A percentile compares a stretch with the other conserved stretches of the same genome.
Conservation (phyloP, 2,888 invertebrate genomes). For the Heliothis peltigera region DNA sequence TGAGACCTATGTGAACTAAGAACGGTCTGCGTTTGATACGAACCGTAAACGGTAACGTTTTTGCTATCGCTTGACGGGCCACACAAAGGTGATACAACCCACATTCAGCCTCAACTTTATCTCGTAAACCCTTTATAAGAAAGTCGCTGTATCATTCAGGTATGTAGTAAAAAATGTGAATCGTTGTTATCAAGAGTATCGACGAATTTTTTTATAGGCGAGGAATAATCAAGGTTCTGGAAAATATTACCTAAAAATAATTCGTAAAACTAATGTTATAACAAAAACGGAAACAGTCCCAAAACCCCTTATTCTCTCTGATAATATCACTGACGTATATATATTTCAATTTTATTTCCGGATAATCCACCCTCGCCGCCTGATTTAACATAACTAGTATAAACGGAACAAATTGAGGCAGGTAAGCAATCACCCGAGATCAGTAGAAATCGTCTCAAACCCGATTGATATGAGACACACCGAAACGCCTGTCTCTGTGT, state of each 20-base stretch:
- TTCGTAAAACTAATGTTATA: too few relatives aligned
- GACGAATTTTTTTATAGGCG: not conserved
- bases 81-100: slow-evolving; percentile 34
- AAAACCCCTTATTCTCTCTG: not conserved
- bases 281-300: not conserved
- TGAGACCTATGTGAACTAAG: slow-evolving; percentile 9
- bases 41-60: slow-evolving; percentile 23
- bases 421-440: slow-evolving; percentile 25
- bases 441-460: slow-evolving; percentile 4
- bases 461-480: slow-evolving; percentile 39
- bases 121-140: slow-evolving; percentile 36
- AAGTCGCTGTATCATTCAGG: not conserved
- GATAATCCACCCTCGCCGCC: not conserved
- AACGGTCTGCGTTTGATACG: slow-evolving; percentile 30
- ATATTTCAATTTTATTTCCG: not conserved
- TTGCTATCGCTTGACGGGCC: slow-evolving; percentile 30
- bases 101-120: slow-evolving; percentile 36
- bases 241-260: too few relatives aligned
- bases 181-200: not conserved
- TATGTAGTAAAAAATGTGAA: not conserved
- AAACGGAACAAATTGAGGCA: slow-evolving; percentile 23
- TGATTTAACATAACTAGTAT: slow-evolving; percentile 8
- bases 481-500: slow-evolving; percentile 10
- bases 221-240: too few relatives aligned
- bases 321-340: not conserved